Conservation (phyloP, 2,113 vertebrate species). For the Garra rufa region DNA sequence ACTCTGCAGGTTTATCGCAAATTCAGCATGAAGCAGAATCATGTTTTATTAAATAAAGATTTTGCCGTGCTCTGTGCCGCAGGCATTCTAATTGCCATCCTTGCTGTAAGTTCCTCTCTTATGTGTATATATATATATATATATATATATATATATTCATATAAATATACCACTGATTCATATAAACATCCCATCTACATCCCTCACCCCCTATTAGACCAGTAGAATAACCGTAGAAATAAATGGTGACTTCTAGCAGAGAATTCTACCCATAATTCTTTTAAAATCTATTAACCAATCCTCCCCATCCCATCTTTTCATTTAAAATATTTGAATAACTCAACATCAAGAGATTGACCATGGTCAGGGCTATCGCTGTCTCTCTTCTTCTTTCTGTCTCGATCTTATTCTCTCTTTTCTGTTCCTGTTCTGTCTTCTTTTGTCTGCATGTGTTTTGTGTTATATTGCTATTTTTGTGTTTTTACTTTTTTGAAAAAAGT, state of each 20-base stretch:
- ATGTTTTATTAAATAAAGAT: constrained; percentile 26
- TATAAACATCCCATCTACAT: constrained; percentile 27
- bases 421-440: background rate
- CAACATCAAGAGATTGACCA: constrained; percentile 27
- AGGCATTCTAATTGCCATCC: constrained; percentile 94
- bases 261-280: constrained; percentile 8
- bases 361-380: constrained; percentile 36
- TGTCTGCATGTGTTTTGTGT: constrained; percentile 29
- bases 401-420: background rate
- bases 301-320: constrained; percentile 37
- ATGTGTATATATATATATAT: constrained; percentile 19
- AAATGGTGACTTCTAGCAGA: constrained; percentile 23
- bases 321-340: background rate
- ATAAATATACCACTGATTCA: constrained; percentile 35
- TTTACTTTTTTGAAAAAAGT: background rate
- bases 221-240: constrained; percentile 1
- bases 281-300: constrained; percentile 46
- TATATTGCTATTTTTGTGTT: constrained; percentile 13
- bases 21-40: constrained; percentile 22
- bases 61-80: constrained; percentile 90
- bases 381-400: background rate
- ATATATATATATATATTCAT: constrained; percentile 45
- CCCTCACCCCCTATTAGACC: constrained; percentile 29
- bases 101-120: constrained; percentile 85
- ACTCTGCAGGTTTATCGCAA: constrained; percentile 31